phyloP scores from a whole-genome alignment of 2,797 vertebrate species.

The Melanotaenia maccullochi region DNA sequence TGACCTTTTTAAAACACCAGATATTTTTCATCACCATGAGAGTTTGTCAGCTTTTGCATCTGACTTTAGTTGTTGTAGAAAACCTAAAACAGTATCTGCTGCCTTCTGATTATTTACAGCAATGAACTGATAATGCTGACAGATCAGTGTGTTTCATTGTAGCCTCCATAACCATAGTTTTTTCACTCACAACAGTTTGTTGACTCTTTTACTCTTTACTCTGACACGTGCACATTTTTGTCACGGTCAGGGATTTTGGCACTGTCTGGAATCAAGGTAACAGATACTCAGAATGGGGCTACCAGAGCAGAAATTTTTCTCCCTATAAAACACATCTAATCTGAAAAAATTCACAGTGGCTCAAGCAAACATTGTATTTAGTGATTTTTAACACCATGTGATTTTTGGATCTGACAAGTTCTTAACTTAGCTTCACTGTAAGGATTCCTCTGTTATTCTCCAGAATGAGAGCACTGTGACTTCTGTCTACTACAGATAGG shows the following conservation, averaged over 20 bases:
- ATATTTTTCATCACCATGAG: neutral
- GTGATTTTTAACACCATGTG: neutral
- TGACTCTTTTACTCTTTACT: neutral
- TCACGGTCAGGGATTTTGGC: no score
- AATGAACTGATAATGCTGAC: neutral
- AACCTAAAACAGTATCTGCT: neutral
- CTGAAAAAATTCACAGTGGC: no score
- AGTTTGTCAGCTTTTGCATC: neutral
- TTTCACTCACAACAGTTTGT: neutral
- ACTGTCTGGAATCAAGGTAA: no score
- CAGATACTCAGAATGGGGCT: no score
- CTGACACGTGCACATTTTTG: conserved; percentile 1
- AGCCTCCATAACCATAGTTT: neutral
- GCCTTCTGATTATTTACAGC: neutral
- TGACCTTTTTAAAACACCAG: no score
- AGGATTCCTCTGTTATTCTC: neutral
- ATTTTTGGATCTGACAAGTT: neutral
- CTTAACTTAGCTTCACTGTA: neutral
- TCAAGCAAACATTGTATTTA: neutral
- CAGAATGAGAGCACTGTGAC: no score
- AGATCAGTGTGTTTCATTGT: conserved; percentile 4
- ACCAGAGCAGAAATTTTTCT: no score
- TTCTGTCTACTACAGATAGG: no score
- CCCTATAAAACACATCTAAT: no score
- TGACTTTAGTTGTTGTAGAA: fast-evolving